Percentiles rank a stretch among this genome's conserved stretches.
Conservation (phyloP, 2,797 vertebrate species). For the Enteromius argenteus region DNA sequence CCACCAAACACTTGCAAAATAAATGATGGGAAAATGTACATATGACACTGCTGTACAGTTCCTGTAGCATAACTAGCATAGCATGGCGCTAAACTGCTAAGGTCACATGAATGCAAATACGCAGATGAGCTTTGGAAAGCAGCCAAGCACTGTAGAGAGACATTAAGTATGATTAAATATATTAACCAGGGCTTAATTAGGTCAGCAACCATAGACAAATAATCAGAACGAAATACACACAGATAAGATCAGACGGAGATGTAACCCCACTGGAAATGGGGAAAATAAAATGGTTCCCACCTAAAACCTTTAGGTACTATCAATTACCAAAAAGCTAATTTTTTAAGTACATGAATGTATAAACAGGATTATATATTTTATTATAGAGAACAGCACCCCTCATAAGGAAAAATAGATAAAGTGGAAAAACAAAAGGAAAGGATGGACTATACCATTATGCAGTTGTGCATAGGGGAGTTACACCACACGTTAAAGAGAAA, state of each 20-base stretch:
- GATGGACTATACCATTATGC: constrained; percentile 1
- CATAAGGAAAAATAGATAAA: not conserved
- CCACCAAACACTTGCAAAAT: not conserved
- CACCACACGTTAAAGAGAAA: not conserved
- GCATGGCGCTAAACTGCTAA: not conserved
- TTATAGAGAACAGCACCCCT: not conserved
- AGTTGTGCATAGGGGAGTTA: constrained; percentile 10
- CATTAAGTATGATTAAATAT: not conserved
- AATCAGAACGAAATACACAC: not conserved
- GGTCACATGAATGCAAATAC: constrained; percentile 4
- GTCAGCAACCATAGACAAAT: not conserved
- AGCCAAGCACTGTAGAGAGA: not conserved
- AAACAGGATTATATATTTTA: no score
- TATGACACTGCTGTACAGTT: not conserved
- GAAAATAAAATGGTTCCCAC: not conserved
- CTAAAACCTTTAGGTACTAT: not conserved
- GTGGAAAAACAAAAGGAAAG: not conserved
- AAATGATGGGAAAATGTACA: not conserved
- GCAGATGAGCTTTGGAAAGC: not conserved
- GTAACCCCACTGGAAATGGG: not conserved
- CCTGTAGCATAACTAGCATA: constrained; percentile 23
- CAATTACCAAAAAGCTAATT: not conserved
- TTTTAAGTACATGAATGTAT: not conserved
- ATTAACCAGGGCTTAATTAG: not conserved
- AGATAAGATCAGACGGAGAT: not conserved